Conservation (phyloP, 1,140 invertebrate species). For the Homarus americanus region DNA sequence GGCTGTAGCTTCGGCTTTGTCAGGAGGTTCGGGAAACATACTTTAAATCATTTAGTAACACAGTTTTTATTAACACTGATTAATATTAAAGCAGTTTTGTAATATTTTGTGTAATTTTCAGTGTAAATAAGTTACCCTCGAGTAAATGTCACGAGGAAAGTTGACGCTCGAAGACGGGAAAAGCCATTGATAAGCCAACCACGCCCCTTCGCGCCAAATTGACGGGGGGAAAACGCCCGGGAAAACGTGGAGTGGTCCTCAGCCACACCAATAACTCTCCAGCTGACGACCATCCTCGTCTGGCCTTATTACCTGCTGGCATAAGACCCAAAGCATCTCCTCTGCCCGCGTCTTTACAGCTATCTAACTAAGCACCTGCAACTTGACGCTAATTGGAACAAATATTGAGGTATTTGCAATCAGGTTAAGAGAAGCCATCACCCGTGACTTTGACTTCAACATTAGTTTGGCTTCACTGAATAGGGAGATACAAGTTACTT, state of each 20-base stretch:
- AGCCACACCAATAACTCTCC: neutral
- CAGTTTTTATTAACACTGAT: no score
- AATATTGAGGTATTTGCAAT: conserved; percentile 18
- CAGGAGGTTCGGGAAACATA: neutral
- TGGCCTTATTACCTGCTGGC: neutral
- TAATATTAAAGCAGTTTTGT: no score
- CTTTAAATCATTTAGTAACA: neutral
- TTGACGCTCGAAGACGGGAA: neutral
- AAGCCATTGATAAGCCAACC: conserved; percentile 22
- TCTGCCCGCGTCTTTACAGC: neutral
- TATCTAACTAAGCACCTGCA: conserved; percentile 19
- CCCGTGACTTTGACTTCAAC: neutral
- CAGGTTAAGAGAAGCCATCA: neutral
- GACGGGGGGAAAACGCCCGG: conserved; percentile 19
- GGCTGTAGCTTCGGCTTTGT: neutral
- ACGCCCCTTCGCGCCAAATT: conserved; percentile 44
- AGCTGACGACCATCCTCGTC: neutral
- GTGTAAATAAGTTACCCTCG: no score
- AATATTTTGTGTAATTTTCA: no score
- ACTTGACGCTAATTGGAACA: conserved; percentile 27
- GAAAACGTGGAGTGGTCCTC: neutral
- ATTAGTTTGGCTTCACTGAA: neutral
- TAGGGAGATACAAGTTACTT: neutral
- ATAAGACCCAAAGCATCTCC: neutral
- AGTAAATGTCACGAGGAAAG: neutral